Evolutionary conservation across 2,797 vertebrate genomes (phyloP).

Genomic region (Neosilurus hyrtlii): DNA sequence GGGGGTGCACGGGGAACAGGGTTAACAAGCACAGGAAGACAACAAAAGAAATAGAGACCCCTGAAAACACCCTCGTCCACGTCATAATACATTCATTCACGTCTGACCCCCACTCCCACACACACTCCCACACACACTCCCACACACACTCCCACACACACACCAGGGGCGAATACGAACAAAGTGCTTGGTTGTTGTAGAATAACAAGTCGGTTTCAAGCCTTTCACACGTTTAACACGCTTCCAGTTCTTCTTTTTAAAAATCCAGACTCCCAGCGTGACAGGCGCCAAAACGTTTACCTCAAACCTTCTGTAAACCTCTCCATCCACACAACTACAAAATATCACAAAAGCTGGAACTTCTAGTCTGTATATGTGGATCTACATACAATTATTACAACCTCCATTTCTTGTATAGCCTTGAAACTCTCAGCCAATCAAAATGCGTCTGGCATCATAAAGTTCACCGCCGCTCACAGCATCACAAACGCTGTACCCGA

Average conservation of each 20-base stretch:
- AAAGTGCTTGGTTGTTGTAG: slow-evolving; percentile 57
- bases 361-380: neutral
- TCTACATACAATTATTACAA: slow-evolving; percentile 8
- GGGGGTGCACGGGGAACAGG: neutral
- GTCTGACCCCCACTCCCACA: too few relatives aligned
- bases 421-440: slow-evolving; percentile 39
- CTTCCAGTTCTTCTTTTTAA: slow-evolving; percentile 32
- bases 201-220: neutral
- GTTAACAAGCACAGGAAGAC: neutral
- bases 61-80: too few relatives aligned
- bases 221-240: slow-evolving; percentile 17
- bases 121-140: too few relatives aligned
- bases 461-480: slow-evolving; percentile 42
- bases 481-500: neutral
- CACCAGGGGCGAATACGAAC: slow-evolving; percentile 34
- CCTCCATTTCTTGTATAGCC: neutral
- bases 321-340: too few relatives aligned
- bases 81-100: too few relatives aligned
- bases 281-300: too few relatives aligned
- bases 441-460: slow-evolving; percentile 62
- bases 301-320: neutral
- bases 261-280: too few relatives aligned
- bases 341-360: neutral
- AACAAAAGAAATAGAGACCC: too few relatives aligned
- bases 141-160: neutral